These are phyloP conservation scores for Tigriopus californicus DNA, from an alignment of 2,888 invertebrate species.

Conservation along the genomic window DNA sequence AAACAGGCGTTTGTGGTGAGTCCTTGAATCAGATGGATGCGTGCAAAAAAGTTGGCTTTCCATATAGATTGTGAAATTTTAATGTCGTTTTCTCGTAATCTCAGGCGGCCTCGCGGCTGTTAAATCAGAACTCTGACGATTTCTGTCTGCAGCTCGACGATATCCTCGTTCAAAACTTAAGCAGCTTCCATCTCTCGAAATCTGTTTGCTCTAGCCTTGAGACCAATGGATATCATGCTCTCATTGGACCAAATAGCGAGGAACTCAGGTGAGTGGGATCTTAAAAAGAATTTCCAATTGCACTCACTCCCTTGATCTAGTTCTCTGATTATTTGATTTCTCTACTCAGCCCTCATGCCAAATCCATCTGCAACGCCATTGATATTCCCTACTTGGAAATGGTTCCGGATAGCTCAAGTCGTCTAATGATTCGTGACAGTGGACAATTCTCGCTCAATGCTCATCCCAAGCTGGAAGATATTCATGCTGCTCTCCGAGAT, in stretches of 20 bases:
- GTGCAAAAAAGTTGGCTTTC: no score
- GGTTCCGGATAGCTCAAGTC: conserved; percentile 32
- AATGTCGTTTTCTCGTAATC: no score
- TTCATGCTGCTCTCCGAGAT: conserved; percentile 60
- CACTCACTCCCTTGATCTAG: no score
- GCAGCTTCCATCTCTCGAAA: conserved; percentile 3
- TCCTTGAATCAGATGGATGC: no score
- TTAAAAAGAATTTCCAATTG: background rate
- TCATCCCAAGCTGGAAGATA: conserved; percentile 49
- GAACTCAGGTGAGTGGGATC: conserved; percentile 32
- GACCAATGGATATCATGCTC: conserved; percentile 42
- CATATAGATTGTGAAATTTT: no score
- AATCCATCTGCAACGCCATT: conserved; percentile 57
- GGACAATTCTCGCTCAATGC: conserved; percentile 57
- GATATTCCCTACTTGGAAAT: conserved; percentile 61
- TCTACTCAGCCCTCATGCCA: conserved; percentile 38
- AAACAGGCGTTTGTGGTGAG: no score
- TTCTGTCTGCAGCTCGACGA: no score
- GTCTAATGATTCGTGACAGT: conserved; percentile 26
- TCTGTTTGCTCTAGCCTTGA: background rate
- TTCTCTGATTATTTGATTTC: background rate
- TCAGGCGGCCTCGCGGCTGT: no score
- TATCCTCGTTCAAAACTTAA: background rate
- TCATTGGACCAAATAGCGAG: conserved; percentile 60
- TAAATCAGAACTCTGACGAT: no score